Evolutionary conservation across 1,140 invertebrate genomes (phyloP), one percentile per base, ranked within the genome.

Genomic region (Theocolax elegans): DNA sequence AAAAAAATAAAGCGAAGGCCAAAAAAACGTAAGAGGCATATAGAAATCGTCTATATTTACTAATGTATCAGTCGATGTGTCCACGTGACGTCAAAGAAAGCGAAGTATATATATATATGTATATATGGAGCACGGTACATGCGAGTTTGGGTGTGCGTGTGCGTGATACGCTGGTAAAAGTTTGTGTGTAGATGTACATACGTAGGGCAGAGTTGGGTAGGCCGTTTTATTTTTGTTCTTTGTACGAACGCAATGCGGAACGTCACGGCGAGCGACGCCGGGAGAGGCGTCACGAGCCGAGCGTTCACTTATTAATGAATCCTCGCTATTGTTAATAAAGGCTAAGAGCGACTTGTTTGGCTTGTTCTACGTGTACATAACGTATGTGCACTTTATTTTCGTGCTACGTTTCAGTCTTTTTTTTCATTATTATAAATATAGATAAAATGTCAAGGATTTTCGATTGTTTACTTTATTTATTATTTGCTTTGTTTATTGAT

Each of bases 141-240:
- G 40, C n/a, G 23, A 44, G 21, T 29, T 13, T 44, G 15, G 0
- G 17, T 19, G 7, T 58, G 31, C 19, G 9, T 38, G 15, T n/a
- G n/a, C n/a, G n/a, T n/a, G n/a, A n/a, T 58, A n/a, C n/a, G n/a
- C n/a, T n/a, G n/a, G n/a, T n/a, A n/a, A n/a, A n/a, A n/a, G n/a
- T n/a, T n/a, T n/a, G n/a, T n/a, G n/a, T n/a, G n/a, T n/a, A n/a
- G n/a, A 35, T 46, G 42, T 12, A 29, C 27, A 27, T 23, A 29
- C 29, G 8, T 42, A 19, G 35, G n/a, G 4, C 10, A 10, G 10
- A 35, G 4, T 35, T 35, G n/a, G n/a, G n/a, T 46, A 35, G 42
- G 27, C 40, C 29, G 19, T 67, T 67, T 59, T 67, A 67, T 67
- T 67, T 59, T 48, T 15, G 65, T 25, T 67, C 54, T 2, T 19